Conservation (phyloP, 2,113 vertebrate genomes). For the Talpa occidentalis region DNA sequence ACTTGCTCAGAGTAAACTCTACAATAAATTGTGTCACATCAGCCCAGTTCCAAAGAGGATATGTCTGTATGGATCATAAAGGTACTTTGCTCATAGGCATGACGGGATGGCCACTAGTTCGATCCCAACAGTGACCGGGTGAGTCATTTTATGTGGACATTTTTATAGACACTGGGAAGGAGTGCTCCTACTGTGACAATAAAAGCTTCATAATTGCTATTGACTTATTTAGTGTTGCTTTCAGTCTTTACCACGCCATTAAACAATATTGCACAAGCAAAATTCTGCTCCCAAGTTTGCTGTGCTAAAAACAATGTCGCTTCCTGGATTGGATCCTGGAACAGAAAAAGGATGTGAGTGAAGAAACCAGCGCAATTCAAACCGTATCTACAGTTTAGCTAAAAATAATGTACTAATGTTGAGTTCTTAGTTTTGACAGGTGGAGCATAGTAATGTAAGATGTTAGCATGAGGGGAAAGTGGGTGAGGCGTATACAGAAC, state of each 20-base stretch:
- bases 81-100: background rate
- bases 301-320: background rate
- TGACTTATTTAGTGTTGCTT: background rate
- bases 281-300: background rate
- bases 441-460: background rate
- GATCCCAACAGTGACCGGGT: background rate
- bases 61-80: accelerated
- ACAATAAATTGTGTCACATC: background rate
- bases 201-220: background rate
- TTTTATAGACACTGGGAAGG: background rate
- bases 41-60: background rate
- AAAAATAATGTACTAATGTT: background rate
- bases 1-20: background rate
- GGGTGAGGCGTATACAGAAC: background rate
- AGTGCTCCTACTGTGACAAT: background rate
- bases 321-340: background rate
- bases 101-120: background rate
- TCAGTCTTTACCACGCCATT: background rate
- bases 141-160: background rate
- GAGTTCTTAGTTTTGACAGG: background rate
- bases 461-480: background rate
- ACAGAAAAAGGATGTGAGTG: background rate
- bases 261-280: background rate
- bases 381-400: background rate
- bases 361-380: background rate